Evolutionary conservation across 2,888 invertebrate genomes (phyloP).

Genomic region (Noctua pronuba): DNA sequence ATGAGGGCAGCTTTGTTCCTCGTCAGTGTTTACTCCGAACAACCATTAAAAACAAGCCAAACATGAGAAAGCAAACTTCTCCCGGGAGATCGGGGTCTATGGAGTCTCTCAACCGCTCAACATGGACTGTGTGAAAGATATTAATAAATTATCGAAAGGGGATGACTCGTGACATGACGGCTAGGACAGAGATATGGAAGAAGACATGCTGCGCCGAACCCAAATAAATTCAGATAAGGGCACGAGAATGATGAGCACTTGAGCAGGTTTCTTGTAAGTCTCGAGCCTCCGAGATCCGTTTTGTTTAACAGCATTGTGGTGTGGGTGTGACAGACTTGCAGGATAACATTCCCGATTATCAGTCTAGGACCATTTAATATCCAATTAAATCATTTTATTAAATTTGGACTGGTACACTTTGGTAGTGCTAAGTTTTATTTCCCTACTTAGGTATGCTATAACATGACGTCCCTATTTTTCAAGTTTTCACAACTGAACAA

Average conservation of each 20-base stretch:
- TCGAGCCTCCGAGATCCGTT: neutral
- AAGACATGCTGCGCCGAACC: neutral
- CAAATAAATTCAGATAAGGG: neutral
- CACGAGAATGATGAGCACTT: neutral
- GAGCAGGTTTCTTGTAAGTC: neutral
- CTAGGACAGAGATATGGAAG: too few relatives aligned
- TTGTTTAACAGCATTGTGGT: neutral
- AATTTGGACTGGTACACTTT: neutral
- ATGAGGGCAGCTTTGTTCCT: neutral
- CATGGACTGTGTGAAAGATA: neutral
- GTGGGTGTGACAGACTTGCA: neutral
- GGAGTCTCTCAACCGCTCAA: neutral
- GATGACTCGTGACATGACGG: neutral
- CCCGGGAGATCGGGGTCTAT: neutral
- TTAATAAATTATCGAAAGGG: neutral
- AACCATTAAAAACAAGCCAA: neutral
- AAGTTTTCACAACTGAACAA: constrained; percentile 1
- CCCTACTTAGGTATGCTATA: neutral
- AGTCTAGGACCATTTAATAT: neutral
- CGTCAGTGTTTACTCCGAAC: neutral
- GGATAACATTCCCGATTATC: neutral
- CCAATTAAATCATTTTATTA: neutral
- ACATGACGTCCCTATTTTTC: neutral
- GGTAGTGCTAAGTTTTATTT: neutral
- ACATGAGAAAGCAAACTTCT: neutral